Evolutionary conservation across 35 echinoderm and acorn worm genomes (phyloP).

Genomic region (Ophioderma brevispina): DNA sequence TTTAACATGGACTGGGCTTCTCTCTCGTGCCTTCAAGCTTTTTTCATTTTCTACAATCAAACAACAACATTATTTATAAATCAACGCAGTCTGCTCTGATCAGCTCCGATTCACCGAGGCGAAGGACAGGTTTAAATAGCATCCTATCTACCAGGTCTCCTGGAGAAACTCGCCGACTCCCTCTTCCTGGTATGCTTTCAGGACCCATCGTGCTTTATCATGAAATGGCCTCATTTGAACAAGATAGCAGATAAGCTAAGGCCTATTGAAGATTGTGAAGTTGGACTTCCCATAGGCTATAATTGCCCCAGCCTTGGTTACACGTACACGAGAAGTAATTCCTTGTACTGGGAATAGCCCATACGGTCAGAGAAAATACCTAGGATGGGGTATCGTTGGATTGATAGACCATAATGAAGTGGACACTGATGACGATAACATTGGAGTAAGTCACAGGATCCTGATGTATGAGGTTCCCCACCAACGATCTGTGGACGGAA

Average conservation of each 20-base stretch:
- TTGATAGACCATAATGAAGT: background rate
- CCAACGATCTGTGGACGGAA: too few species aligned
- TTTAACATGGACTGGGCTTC: too few species aligned
- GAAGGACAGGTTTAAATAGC: too few species aligned
- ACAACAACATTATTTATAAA: too few species aligned
- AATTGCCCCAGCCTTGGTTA: conserved; percentile 69
- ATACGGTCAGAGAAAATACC: conserved; percentile 56
- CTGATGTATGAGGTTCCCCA: background rate
- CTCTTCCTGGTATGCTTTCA: too few species aligned
- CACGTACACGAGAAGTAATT: conserved; percentile 54
- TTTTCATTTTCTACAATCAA: too few species aligned
- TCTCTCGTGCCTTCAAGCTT: too few species aligned
- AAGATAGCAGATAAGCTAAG: conserved; percentile 31
- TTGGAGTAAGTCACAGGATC: conserved; percentile 6
- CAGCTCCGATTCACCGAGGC: too few species aligned
- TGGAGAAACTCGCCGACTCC: too few species aligned
- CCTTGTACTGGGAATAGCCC: background rate
- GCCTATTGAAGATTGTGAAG: conserved; percentile 44
- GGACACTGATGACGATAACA: background rate
- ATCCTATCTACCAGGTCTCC: too few species aligned
- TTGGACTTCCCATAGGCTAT: conserved; percentile 69
- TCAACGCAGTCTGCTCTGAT: too few species aligned
- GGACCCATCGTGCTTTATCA: too few species aligned
- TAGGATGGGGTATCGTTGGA: conserved; percentile 69
- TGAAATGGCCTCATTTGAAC: conserved; percentile 53